Evolutionary conservation across 2,888 invertebrate genomes (phyloP).

Genomic region (Drosophila affinis): DNA sequence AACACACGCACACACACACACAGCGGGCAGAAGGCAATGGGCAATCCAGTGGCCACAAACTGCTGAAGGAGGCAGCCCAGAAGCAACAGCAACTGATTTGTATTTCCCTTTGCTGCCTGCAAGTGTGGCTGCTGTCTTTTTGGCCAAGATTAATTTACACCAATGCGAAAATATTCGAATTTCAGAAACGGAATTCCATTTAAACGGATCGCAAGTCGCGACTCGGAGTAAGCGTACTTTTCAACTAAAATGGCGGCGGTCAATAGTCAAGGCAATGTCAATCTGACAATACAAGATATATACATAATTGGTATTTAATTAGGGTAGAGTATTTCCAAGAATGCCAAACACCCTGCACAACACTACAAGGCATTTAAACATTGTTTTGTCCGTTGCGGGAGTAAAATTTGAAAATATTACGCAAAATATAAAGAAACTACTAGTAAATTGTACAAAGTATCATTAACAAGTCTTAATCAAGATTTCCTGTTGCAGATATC

Average conservation of each 20-base stretch:
- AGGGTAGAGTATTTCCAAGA: too few relatives aligned
- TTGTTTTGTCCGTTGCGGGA: too few relatives aligned
- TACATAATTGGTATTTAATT: not conserved
- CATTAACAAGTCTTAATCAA: not conserved
- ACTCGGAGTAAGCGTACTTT: too few relatives aligned
- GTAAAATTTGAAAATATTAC: not conserved
- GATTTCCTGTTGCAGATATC: not conserved
- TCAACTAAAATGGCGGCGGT: too few relatives aligned
- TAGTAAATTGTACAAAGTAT: not conserved
- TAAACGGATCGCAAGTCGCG: too few relatives aligned
- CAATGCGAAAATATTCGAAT: conserved; percentile 54
- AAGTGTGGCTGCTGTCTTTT: conserved; percentile 47
- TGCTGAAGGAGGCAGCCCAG: conserved; percentile 7
- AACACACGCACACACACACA: conserved; percentile 37
- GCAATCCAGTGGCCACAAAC: conserved; percentile 40
- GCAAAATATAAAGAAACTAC: not conserved
- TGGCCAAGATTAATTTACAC: conserved; percentile 47
- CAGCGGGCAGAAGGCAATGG: conserved; percentile 7
- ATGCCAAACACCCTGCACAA: not conserved
- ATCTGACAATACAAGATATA: not conserved
- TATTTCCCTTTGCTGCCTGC: conserved; percentile 43
- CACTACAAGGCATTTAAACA: too few relatives aligned
- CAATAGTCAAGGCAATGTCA: not conserved
- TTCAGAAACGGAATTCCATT: too few relatives aligned
- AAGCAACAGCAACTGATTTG: conserved; percentile 58